Conservation (phyloP, 2,113 vertebrate species). For the Mobula hypostoma region DNA sequence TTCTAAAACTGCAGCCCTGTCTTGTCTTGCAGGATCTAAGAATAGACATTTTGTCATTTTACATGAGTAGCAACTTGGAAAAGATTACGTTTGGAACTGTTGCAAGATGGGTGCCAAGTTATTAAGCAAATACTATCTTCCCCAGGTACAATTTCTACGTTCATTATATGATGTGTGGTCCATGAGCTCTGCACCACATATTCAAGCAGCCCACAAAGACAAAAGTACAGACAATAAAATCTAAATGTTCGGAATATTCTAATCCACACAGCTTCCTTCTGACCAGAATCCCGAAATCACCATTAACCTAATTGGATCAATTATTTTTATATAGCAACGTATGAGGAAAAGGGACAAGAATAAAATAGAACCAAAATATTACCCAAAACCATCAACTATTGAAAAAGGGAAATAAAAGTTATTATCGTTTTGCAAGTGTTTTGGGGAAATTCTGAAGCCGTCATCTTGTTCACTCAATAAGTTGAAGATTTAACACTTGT, state of each 20-base stretch:
- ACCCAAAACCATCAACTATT: not conserved
- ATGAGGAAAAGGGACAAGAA: not conserved
- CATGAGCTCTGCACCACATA: not conserved
- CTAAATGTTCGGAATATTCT: not conserved
- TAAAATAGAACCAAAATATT: not conserved
- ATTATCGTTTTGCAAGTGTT: not conserved
- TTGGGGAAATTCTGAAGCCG: too few species aligned
- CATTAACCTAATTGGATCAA: not conserved
- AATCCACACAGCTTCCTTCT: not conserved
- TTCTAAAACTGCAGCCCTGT: not conserved
- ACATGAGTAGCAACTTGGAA: not conserved
- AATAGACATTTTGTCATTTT: not conserved
- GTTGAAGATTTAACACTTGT: not conserved
- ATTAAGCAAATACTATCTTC: not conserved
- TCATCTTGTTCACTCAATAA: not conserved
- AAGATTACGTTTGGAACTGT: not conserved
- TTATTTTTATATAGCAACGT: not conserved
- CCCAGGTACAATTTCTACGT: not conserved
- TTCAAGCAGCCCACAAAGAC: not conserved
- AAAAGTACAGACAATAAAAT: not conserved
- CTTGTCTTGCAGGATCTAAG: not conserved
- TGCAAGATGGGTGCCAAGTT: not conserved
- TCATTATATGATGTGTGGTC: not conserved
- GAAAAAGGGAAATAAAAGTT: not conserved
- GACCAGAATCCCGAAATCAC: not conserved